These are phyloP conservation scores for Acyrthosiphon pisum DNA, from an alignment of 1,140 invertebrate genomes.

Conservation along the genomic window DNA sequence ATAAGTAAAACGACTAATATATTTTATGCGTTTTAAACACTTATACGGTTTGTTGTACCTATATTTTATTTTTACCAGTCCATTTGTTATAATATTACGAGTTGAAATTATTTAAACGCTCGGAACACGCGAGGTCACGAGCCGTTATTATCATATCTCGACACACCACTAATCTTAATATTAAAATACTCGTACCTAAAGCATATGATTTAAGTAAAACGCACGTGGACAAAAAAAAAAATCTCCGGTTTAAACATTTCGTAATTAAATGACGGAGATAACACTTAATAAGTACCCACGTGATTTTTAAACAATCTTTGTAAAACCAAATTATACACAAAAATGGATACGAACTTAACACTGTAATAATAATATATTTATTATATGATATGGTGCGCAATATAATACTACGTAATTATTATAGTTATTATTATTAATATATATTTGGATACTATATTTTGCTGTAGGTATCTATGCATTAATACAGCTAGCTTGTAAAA, in stretches of 20 bases:
- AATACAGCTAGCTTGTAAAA: background rate
- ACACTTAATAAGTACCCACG: background rate
- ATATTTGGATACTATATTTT: background rate
- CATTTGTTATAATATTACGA: conserved; percentile 19
- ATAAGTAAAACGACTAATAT: conserved; percentile 9
- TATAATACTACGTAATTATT: background rate
- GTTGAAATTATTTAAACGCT: conserved; percentile 10
- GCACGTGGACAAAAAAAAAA: background rate
- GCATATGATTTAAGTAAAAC: background rate
- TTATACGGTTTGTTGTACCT: background rate
- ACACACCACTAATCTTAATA: conserved; percentile 25
- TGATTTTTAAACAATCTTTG: background rate
- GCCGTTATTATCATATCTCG: conserved; percentile 10
- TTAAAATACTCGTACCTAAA: background rate
- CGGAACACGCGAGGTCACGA: conserved; percentile 16
- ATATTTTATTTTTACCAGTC: conserved; percentile 29
- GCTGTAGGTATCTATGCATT: too few species aligned
- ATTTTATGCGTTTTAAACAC: conserved; percentile 21
- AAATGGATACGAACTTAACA: background rate
- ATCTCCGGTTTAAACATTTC: background rate
- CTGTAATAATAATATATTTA: background rate
- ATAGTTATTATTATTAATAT: background rate
- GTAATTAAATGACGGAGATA: background rate
- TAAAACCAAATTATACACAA: background rate
- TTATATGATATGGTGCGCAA: background rate